Base-by-base conservation (phyloP, 2,797 vertebrate genomes). In the Mallotus villosus region DNA sequence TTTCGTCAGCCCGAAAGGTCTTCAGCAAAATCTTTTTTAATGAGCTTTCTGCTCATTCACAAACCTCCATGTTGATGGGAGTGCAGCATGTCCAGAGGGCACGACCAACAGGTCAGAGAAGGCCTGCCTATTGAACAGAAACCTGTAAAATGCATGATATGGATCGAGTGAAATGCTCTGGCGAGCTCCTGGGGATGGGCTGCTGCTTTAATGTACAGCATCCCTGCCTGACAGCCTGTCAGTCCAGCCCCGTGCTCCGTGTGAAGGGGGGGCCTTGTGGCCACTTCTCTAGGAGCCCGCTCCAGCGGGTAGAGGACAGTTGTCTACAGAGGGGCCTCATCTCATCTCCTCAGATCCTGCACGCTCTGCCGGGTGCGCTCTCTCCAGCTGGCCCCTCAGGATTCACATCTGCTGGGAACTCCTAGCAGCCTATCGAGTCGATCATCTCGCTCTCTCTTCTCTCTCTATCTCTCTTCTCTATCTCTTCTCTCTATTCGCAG, bases 21-120 rank as follows among this genome's bases (percentile, higher is more conserved):
- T 68, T 32, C 41, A 21, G 68, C 67, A 72, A 84, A 89, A 85
- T 81, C 76, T 78, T 78, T 73, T 90, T 88, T 89, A 89, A 90
- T 87, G 82, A 88, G 73, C 70, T 76, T 82, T 75, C 81, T 74
- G 72, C 76, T 82, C 68, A 0, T 83, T 80, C 68, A 32, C 27
- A 69, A 62, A 66, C 74, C 85, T 81, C 66, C 58, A 51, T 60
- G 53, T 61, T 84, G 62, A 62, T 59, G 49, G 41, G 22, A 27
- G 64, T n/a, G 3, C 71, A 37, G 77, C 82, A 51, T 69, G 46
- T 75, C 75, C 69, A 67, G 72, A 74, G 77, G 67, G 74, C 74
- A 37, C 24, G 72, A 74, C 81, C 75, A 71, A 70, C 70, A 21
- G 73, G 78, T 82, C 75, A 77, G 21, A 67, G 41, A 49, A 73